Conservation (phyloP, 1,140 invertebrate genomes). For the Rhopalosiphum padi region DNA sequence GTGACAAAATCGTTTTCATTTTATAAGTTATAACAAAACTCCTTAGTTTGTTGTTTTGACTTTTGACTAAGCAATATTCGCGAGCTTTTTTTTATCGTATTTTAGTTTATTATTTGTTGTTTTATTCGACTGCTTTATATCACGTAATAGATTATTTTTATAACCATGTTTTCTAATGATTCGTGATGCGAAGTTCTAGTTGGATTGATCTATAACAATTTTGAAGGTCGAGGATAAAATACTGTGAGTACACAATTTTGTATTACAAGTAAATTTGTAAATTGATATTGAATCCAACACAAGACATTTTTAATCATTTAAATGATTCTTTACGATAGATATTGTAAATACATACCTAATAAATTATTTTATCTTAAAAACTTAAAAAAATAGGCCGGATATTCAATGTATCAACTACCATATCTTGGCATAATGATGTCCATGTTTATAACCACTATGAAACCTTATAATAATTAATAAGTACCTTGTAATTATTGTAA, state of each 20-base stretch:
- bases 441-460: not conserved
- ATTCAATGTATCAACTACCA: not conserved
- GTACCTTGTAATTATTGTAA: not conserved
- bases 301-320: not conserved
- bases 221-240: constrained; percentile 18
- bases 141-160: not conserved
- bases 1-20: not conserved
- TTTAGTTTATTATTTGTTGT: not conserved
- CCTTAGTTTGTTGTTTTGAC: not conserved
- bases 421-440: not conserved
- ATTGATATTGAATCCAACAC: not conserved
- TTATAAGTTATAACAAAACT: not conserved
- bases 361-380: not conserved
- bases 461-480: not conserved
- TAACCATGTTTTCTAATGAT: not conserved
- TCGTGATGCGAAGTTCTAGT: not conserved
- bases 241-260: not conserved
- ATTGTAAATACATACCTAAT: not conserved
- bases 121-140: not conserved
- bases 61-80: not conserved
- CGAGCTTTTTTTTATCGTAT: not conserved
- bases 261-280: not conserved
- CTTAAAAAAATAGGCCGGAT: not conserved
- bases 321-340: not conserved
- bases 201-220: not conserved